These are phyloP conservation scores for Pungitius pungitius DNA, from an alignment of 2,113 vertebrate species.

Conservation along the genomic window DNA sequence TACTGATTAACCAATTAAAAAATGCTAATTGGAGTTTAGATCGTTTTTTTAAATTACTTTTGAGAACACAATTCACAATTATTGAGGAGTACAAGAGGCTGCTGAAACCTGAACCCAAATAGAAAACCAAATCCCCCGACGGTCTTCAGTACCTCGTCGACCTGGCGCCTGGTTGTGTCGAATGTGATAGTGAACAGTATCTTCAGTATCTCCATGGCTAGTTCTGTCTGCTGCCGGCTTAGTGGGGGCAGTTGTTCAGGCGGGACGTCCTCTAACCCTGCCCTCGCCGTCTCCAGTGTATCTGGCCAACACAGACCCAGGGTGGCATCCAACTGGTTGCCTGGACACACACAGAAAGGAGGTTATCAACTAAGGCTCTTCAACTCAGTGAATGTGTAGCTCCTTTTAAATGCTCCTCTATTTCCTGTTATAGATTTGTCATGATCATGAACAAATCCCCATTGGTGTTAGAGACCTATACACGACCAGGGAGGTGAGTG, in stretches of 20 bases:
- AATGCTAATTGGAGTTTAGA: not conserved
- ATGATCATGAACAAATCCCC: not conserved
- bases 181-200: constrained; percentile 96
- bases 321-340: constrained; percentile 84
- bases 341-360: constrained; percentile 64
- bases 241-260: constrained; percentile 75
- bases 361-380: not conserved
- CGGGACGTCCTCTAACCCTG: constrained; percentile 45
- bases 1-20: not conserved
- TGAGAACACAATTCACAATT: not conserved
- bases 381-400: not conserved
- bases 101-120: not conserved
- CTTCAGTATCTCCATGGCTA: constrained; percentile 94
- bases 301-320: constrained; percentile 83
- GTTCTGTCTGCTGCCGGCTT: constrained; percentile 85
- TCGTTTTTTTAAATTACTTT: not conserved
- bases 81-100: not conserved
- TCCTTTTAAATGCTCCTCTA: not conserved
- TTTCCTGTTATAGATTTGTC: not conserved
- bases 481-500: constrained; percentile 1
- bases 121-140: not conserved
- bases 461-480: not conserved
- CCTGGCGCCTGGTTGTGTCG: constrained; percentile 83
- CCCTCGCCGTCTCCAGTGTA: constrained; percentile 79
- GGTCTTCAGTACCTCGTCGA: constrained; percentile 85